Conservation (phyloP, 2,888 invertebrate species). For the Polietes domitor region DNA sequence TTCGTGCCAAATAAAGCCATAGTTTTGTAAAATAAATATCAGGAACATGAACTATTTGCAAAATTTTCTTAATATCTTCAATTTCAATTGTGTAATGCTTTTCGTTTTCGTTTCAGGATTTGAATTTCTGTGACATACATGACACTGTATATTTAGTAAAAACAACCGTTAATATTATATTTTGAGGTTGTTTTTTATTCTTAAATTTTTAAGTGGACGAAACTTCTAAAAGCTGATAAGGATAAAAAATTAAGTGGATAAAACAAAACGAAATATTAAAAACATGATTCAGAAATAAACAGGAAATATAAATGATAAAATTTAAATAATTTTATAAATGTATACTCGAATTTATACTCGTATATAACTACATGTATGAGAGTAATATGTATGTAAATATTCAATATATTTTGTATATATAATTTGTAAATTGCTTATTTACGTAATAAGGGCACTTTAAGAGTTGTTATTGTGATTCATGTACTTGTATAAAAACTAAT, state of each 20-base stretch:
- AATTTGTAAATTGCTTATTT: constrained; percentile 47
- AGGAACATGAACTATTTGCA: too few relatives aligned
- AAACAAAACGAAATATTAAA: neutral
- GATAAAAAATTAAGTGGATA: neutral
- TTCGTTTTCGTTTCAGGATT: too few relatives aligned
- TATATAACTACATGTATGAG: neutral
- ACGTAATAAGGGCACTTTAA: constrained; percentile 64
- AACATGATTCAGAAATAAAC: neutral
- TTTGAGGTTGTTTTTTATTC: too few relatives aligned
- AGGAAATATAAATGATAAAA: neutral
- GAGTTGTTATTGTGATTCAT: constrained; percentile 49
- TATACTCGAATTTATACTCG: neutral
- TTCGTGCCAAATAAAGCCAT: too few relatives aligned
- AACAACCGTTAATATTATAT: too few relatives aligned
- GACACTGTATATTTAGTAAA: neutral
- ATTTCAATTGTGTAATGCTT: too few relatives aligned
- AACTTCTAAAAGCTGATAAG: constrained; percentile 40
- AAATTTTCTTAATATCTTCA: too few relatives aligned
- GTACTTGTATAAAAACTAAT: neutral
- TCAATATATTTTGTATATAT: neutral
- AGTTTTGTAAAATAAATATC: too few relatives aligned
- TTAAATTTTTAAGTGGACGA: constrained; percentile 37
- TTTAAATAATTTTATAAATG: constrained; percentile 7
- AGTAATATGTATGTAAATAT: constrained; percentile 2
- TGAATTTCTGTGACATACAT: too few relatives aligned